Conservation (phyloP, 2,888 invertebrate genomes). For the Xanthorhoe spadicearia region DNA sequence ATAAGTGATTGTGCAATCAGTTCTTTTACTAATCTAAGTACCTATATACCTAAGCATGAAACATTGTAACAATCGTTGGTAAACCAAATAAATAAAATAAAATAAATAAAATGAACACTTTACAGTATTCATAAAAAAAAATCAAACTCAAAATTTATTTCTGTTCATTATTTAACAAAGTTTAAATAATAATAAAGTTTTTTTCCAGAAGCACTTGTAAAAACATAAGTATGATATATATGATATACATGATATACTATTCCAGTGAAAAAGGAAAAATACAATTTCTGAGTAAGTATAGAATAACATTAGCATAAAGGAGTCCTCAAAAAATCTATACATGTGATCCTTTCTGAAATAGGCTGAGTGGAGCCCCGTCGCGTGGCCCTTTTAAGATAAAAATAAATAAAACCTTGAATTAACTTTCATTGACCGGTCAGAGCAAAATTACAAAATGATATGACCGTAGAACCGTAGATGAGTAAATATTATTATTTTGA, state of each 20-base stretch:
- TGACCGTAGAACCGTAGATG: not conserved
- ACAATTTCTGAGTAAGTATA: conserved; percentile 2
- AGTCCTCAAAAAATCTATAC: conserved; percentile 5
- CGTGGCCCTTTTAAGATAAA: conserved; percentile 9
- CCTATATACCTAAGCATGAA: no score
- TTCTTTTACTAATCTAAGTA: no score
- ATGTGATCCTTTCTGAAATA: conserved; percentile 17
- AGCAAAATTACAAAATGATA: not conserved
- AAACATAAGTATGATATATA: not conserved
- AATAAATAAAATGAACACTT: no score
- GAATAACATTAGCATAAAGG: conserved; percentile 3
- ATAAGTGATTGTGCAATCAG: no score
- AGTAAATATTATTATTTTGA: not conserved
- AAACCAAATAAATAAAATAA: no score
- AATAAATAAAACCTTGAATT: conserved; percentile 20
- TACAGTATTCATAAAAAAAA: no score
- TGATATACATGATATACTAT: no score
- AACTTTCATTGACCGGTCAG: conserved; percentile 10
- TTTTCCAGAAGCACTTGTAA: no score
- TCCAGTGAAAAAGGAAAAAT: not conserved
- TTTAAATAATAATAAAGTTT: no score
- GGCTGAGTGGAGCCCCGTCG: conserved; percentile 1
- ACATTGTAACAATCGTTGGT: no score
- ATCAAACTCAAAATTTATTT: no score
- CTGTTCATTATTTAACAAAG: no score